Evolutionary conservation across 2,113 vertebrate genomes (phyloP), one percentile per base, ranked within the genome.

Genomic region (Tragelaphus strepsiceros): DNA sequence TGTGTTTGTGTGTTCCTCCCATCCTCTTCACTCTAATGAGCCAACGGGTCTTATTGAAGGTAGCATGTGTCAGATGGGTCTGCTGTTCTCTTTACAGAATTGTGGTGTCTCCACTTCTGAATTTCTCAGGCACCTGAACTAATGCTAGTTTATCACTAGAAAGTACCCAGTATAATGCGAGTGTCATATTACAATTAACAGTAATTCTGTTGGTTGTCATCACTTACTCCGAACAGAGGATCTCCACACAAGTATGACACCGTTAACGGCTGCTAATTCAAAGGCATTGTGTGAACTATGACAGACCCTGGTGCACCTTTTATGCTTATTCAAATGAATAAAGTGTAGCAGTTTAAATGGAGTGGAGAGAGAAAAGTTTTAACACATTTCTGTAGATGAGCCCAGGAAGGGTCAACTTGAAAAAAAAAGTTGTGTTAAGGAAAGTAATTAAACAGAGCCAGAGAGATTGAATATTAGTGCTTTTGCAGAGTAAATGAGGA

Each of bases 181-280:
- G 30, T 98, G 98, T 99, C 97, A 0, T n/a, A 3, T 99, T 98
- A 97, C 98, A 98, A 78, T 98, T 97, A 98, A 95, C 97, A 96
- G 98, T 92, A 78, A 96, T 98, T 97, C 98, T 98, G 98, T 96
- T 98, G 98, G 97, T 98, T 99, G 98, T 99, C 98, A 99, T 98
- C 99, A 94, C 98, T 98, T 98, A 94, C 92, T 97, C 91, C 67
- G 97, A 98, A 98, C 98, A 98, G 98, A 98, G 97, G 94, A 95
- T 98, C 98, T 98, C 98, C 81, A 97, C 92, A 90, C 53, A 98
- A 98, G 80, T 92, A 92, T 94, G 97, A 30, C 94, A 97, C 95
- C 19, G 21, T 85, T 91, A 97, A 97, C 24, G 85, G 94, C 98
- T 98, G 98, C 97, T 98, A 98, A 98, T 98, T 98, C 98, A 96